Percentiles rank a stretch among this genome's conserved stretches.
Evolutionary conservation across 2,113 vertebrate species (phyloP).

Genomic region (Zootoca vivipara): DNA sequence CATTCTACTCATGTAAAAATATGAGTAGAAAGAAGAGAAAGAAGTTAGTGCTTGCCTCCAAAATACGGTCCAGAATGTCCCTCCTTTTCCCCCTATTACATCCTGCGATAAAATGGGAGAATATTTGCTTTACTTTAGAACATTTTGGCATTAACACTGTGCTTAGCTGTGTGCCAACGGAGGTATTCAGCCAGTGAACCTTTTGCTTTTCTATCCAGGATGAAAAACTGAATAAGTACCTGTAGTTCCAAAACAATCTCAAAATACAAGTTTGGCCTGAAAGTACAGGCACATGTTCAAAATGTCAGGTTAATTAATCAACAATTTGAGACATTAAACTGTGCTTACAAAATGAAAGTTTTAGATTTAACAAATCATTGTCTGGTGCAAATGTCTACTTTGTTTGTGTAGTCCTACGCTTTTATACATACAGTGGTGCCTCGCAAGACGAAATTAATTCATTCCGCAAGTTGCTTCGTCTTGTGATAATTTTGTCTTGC

Average conservation of each 20-base stretch:
- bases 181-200: neutral
- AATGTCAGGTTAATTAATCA: neutral
- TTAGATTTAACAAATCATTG: fast-evolving
- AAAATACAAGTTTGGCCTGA: neutral
- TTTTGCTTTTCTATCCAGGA: neutral
- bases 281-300: neutral
- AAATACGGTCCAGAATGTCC: neutral
- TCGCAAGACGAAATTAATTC: no score
- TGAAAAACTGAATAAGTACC: neutral
- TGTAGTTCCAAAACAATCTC: neutral
- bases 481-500: no score
- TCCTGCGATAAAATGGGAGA: constrained; percentile 2
- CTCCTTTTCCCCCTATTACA: neutral
- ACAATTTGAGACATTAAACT: neutral
- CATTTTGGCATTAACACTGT: neutral
- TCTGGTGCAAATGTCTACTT: neutral
- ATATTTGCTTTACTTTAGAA: neutral
- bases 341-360: neutral
- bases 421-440: no score
- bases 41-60: neutral
- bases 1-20: no score
- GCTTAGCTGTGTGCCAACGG: neutral
- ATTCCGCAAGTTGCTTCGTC: no score
- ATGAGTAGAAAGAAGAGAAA: no score
- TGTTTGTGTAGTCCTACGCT: neutral